Base-by-base conservation (phyloP, 2,888 invertebrate species). In the Perithous albicinctus region DNA sequence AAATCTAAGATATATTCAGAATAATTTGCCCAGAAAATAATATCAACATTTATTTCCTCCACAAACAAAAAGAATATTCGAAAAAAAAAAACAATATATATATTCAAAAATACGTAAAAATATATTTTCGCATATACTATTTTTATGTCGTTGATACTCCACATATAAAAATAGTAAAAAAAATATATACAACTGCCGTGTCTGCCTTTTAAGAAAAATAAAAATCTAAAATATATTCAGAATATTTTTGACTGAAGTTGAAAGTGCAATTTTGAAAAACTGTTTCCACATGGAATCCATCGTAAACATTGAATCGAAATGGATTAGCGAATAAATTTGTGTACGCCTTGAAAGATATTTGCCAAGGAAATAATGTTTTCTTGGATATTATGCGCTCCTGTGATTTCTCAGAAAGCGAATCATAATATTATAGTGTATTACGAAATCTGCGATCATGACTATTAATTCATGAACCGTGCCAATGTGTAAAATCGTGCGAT, bases 351-450 rank as follows among this genome's bases (percentile, higher is more conserved):
- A 48, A 6, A 4, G 20, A 48, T 8, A 18, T 48, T 6, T 12
- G 54, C 10, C 2, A 10, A 10, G 15, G 23, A 35, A 61, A 61
- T 15, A 35, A 61, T 20, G 26, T 18, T 35, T 61, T 38, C 15
- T 18, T 26, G 8, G 8, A 61, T 35, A 38, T 35, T 2, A 10
- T 20, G 20, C 35, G 59, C 41, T 63, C 5, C 23, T 41, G 20
- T 38, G 20, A 35, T 41, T 38, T 41, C 18, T 23, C 18, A 18
- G 38, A 35, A 61, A 38, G 32, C 35, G n/a, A 61, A 61, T 61
- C 4, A 38, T 61, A 35, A 61, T 38, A 61, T 35, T 61, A 15
- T 61, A 29, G 29, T 10, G 10, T 35, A n/a, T 61, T 61, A 35
- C 18, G 32, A 18, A 61, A 61, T 18, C 7, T 18, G 35, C 18